Evolutionary conservation across 2,888 invertebrate genomes (phyloP), one percentile per base, ranked within the genome.

Genomic region (Apotomis capreana): DNA sequence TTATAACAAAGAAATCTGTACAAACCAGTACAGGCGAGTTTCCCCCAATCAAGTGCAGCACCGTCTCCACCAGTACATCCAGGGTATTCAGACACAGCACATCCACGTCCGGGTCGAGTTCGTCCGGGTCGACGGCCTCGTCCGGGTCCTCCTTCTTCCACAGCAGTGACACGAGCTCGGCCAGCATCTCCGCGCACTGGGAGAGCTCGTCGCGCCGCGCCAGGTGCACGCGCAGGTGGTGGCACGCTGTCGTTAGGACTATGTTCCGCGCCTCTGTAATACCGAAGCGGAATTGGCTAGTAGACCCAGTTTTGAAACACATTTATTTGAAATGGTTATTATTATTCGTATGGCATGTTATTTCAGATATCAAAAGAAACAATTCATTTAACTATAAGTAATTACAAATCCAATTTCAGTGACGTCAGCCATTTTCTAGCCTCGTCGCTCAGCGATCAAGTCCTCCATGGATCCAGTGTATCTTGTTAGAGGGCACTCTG

Each of bases 1-100:
- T 8, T 26, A 26, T 13, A 10, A 10, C 26, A 46, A 58, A n/a
- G 5, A 3, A 40, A 46, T 5, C 9, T 57, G 0, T 49, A 81
- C 88, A 85, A 62, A 95, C 95, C 84, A 96, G 89, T 12, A 97
- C 95, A 0, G 95, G 94, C 5, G 96, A 95, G 36, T 95, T 96
- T 49, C 96, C 95, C 75, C 97, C 97, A 80, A 97, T 96, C 40
- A 97, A 95, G 76, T 96, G 96, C 75, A 97, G 92, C 5, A 97
- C 97, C 0, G 97, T 97, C 84, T 98, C 97, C 60, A 98, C 96
- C 5, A 98, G 92, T 73, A 97, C 97, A 80, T 97, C 97, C 72
- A 98, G 88, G 5, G 97, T 95, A 73, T 96, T 96, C 74, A 97
- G 90, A 83, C 97, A 97, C 4, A 98, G 89, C 0, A 96, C 96